Percentiles rank a stretch among this genome's conserved stretches.
Conservation (phyloP, 2,113 vertebrate genomes). For the Aphyosemion australe region DNA sequence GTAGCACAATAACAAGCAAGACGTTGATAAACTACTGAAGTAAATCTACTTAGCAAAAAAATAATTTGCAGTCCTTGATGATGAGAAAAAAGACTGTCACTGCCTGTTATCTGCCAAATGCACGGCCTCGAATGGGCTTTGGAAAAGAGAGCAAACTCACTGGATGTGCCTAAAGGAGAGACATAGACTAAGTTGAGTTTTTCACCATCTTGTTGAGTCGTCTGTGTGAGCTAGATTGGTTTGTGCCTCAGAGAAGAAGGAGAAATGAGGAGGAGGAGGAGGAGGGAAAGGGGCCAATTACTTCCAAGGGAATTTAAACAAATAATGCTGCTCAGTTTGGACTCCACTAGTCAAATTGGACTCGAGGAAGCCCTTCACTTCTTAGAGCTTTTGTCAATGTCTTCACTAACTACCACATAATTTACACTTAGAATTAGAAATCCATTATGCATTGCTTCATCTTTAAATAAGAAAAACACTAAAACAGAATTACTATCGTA, state of each 20-base stretch:
- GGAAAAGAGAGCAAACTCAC: slow-evolving; percentile 30
- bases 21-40: slow-evolving; percentile 11
- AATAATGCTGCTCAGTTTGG: slow-evolving; percentile 28
- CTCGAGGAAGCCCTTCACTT: slow-evolving; percentile 1
- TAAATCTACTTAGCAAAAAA: slow-evolving; percentile 2
- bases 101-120: slow-evolving; percentile 25
- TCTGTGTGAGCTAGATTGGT: slow-evolving; percentile 45
- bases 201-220: slow-evolving; percentile 43
- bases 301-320: slow-evolving; percentile 34
- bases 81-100: slow-evolving; percentile 4
- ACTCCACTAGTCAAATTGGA: slow-evolving; percentile 32
- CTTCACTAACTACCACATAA: neutral
- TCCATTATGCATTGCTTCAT: neutral
- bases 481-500: neutral
- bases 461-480: neutral
- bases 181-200: slow-evolving; percentile 13
- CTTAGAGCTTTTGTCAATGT: slow-evolving; percentile 4
- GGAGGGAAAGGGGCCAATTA: slow-evolving; percentile 17
- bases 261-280: slow-evolving; percentile 13
- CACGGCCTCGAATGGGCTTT: slow-evolving; percentile 32
- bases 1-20: slow-evolving; percentile 16
- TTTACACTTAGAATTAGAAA: slow-evolving; percentile 1
- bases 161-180: slow-evolving; percentile 30
- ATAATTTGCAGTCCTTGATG: slow-evolving; percentile 9
- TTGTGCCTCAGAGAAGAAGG: slow-evolving; percentile 35